A percentile compares a stretch with the other conserved stretches of the same genome.
phyloP scores from a whole-genome alignment of 2,797 vertebrate genomes.

The Xenopus petersii region DNA sequence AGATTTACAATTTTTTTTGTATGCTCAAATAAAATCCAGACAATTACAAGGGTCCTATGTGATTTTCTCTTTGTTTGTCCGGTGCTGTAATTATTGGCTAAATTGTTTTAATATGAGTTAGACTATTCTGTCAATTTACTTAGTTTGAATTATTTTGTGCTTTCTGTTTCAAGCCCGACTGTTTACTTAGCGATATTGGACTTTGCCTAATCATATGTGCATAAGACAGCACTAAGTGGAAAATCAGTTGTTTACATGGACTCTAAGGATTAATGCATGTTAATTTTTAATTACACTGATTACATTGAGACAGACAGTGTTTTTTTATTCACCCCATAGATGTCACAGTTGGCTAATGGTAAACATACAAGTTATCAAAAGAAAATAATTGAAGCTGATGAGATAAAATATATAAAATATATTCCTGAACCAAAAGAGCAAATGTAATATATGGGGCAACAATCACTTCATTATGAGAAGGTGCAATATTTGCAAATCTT shows the following conservation, averaged over 20 bases:
- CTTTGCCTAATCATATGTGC: conserved; percentile 86
- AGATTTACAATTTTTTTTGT: conserved; percentile 47
- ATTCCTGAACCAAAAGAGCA: too few relatives aligned
- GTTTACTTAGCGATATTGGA: conserved; percentile 75
- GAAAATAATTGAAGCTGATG: conserved; percentile 63
- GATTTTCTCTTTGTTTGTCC: conserved; percentile 63
- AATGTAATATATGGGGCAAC: too few relatives aligned
- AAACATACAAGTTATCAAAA: conserved; percentile 58
- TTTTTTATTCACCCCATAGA: conserved; percentile 78
- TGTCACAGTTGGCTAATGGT: conserved; percentile 78
- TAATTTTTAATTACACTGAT: conserved; percentile 98
- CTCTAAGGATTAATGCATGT: conserved; percentile 96
- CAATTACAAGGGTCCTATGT: conserved; percentile 62
- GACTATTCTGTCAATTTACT: conserved; percentile 64
- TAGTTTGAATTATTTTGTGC: conserved; percentile 70
- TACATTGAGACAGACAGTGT: conserved; percentile 86
- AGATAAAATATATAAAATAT: conserved; percentile 1
- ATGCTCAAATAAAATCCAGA: conserved; percentile 62
- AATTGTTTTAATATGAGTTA: conserved; percentile 63
- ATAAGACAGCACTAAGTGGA: conserved; percentile 90
- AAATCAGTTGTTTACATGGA: conserved; percentile 95
- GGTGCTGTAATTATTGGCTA: conserved; percentile 60
- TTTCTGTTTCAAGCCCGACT: conserved; percentile 69
- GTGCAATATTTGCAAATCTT: too few relatives aligned
- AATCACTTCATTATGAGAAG: too few relatives aligned